Evolutionary conservation across 2,888 invertebrate genomes (phyloP).

Genomic region (Mythimna impura): DNA sequence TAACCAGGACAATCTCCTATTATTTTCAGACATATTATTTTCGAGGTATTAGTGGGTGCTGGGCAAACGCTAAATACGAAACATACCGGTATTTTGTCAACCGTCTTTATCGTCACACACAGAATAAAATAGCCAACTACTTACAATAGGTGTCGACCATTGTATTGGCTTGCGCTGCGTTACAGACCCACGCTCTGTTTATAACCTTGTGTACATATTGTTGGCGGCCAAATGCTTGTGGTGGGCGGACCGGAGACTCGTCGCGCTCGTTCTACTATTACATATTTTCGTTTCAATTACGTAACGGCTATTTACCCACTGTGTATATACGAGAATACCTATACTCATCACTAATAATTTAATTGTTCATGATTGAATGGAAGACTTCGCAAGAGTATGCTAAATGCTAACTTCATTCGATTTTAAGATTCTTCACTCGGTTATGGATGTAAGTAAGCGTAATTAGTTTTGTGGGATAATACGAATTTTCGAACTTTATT

Average conservation of each 20-base stretch:
- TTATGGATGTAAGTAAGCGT: neutral
- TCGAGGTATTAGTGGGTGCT: neutral
- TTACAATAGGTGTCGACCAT: constrained; percentile 65
- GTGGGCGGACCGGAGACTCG: constrained; percentile 82
- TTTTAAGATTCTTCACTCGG: neutral
- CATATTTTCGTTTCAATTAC: constrained; percentile 73
- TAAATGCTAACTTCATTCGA: neutral
- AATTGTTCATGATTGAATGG: constrained; percentile 29
- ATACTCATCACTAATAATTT: constrained; percentile 9
- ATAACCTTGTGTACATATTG: constrained; percentile 83
- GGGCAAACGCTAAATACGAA: constrained; percentile 11
- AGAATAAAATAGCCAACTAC: constrained; percentile 49
- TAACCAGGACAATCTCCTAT: constrained; percentile 4
- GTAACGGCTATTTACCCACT: constrained; percentile 77
- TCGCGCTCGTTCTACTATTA: constrained; percentile 74
- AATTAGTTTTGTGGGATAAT: neutral
- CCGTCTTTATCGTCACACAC: constrained; percentile 28
- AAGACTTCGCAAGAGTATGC: constrained; percentile 28
- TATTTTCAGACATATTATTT: constrained; percentile 15
- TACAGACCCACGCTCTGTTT: constrained; percentile 79
- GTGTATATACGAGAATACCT: constrained; percentile 31
- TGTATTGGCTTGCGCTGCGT: constrained; percentile 76
- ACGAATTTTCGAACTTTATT: too few relatives aligned
- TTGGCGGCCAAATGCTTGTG: constrained; percentile 80
- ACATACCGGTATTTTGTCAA: constrained; percentile 19